Base-by-base conservation (phyloP, 35 echinoderm and acorn worm genomes). In the Acanthaster planci region DNA sequence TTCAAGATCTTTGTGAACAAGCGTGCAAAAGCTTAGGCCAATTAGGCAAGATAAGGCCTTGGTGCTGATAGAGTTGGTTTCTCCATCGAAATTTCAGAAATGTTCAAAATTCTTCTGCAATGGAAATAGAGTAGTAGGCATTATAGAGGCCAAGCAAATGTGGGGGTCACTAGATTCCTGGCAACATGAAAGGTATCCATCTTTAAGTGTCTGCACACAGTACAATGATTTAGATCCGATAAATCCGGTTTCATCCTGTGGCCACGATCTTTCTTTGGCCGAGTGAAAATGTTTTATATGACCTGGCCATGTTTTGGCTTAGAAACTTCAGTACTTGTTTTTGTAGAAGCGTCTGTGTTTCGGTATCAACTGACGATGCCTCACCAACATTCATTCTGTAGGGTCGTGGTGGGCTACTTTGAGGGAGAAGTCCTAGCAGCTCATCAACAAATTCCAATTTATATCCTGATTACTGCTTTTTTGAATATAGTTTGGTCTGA, bases 201-300 rank as follows among this genome's bases (percentile, higher is more conserved):
- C 30, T 92, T 96, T 40, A 96, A 96, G 80, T 89, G 89, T 39
- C 88, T 39, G 91, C 91, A 36, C 91, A n/a, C n/a, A n/a, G n/a
- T n/a, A n/a, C n/a, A n/a, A n/a, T n/a, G n/a, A n/a, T n/a, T n/a
- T n/a, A n/a, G 79, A 7, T 79, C 14, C 54, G 89, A 85, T 23
- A 96, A 59, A 77, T 92, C 86, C 1, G 92, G 85, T 22, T 92
- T 92, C 67, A 96, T 79, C 55, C 93, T 53, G 26, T 39, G 82
- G 27, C 82, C 58, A 18, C 89, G 82, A 88, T 92, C 89, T 50
- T 92, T 88, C 50, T 92, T 92, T 9, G 36, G 32, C 42, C 89
- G 38, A 39, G 86, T 92, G 51, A 96, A 96, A 10, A 96, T 80
- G 38, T 88, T 88, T 21, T 89, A 96, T 19, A 96, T 75, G 78